A percentile compares a stretch with the other conserved stretches of the same genome.
Evolutionary conservation across 2,797 vertebrate species (phyloP).

Genomic region (Peromyscus attwateri): DNA sequence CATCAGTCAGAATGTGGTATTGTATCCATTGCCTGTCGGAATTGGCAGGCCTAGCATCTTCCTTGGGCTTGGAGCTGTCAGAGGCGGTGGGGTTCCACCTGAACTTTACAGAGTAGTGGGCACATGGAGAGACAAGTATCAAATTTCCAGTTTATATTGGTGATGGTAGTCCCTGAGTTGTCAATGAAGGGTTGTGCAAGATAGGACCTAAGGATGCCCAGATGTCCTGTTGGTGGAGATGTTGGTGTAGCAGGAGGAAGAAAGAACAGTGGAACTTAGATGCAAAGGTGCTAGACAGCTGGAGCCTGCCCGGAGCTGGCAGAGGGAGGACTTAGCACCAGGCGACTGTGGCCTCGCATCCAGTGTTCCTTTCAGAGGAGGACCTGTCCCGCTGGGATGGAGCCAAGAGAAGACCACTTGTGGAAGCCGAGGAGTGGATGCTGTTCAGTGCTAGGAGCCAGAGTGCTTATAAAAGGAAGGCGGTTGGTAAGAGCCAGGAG

Average conservation of each 20-base stretch:
- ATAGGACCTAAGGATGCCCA: slow-evolving; percentile 31
- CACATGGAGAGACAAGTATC: background rate
- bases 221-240: background rate
- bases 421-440: slow-evolving; percentile 25
- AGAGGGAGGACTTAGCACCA: background rate
- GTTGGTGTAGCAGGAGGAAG: slow-evolving; percentile 15
- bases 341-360: background rate
- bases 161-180: slow-evolving; percentile 37
- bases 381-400: slow-evolving; percentile 43
- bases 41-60: slow-evolving; percentile 3
- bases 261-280: background rate
- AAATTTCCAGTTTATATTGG: slow-evolving; percentile 21
- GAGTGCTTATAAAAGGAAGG: slow-evolving; percentile 56
- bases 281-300: slow-evolving; percentile 40
- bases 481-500: slow-evolving; percentile 53
- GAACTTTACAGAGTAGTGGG: background rate
- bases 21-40: slow-evolving; percentile 44
- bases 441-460: slow-evolving; percentile 4
- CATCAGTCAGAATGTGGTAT: slow-evolving; percentile 28
- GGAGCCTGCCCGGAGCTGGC: background rate
- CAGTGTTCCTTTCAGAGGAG: background rate
- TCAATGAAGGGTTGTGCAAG: slow-evolving; percentile 4
- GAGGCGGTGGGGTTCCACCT: slow-evolving; percentile 22
- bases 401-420: background rate
- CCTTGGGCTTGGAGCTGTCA: background rate